phyloP scores from a whole-genome alignment of 2,113 vertebrate species.

The Hypomesus transpacificus region DNA sequence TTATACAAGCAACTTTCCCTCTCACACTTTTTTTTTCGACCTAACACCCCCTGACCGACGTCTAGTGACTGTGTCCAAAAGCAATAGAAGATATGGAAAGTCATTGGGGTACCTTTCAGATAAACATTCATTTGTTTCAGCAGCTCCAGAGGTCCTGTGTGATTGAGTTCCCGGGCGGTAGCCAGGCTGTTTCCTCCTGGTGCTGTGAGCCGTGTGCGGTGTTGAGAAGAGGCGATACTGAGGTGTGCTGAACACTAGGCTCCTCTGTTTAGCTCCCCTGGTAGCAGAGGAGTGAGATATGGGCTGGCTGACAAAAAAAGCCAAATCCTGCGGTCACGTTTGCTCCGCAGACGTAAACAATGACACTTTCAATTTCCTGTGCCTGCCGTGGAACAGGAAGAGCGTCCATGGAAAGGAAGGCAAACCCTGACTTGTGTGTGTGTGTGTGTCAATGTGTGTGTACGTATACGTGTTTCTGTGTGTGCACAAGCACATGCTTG shows the following conservation, averaged over 20 bases:
- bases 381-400: conserved; percentile 41
- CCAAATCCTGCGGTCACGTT: conserved; percentile 43
- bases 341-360: conserved; percentile 66
- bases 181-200: conserved; percentile 8
- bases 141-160: not conserved
- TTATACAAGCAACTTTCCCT: no score
- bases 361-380: conserved; percentile 70
- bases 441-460: conserved; percentile 13
- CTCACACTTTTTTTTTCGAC: no score
- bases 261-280: conserved; percentile 53
- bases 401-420: conserved; percentile 49
- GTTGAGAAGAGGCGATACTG: conserved; percentile 28
- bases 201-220: conserved; percentile 45
- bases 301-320: conserved; percentile 43
- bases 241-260: conserved; percentile 43
- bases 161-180: not conserved
- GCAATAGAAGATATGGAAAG: not conserved
- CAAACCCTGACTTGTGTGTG: conserved; percentile 25
- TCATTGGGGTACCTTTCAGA: not conserved
- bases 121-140: conserved; percentile 1
- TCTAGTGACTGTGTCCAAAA: no score
- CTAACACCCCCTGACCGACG: no score
- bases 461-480: not conserved
- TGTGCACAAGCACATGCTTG: not conserved
- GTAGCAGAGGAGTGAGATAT: conserved; percentile 52